Percentiles rank a stretch among this genome's conserved stretches.
These are phyloP conservation scores for Phengaris alcon DNA, from an alignment of 2,888 invertebrate genomes.

Conservation along the genomic window DNA sequence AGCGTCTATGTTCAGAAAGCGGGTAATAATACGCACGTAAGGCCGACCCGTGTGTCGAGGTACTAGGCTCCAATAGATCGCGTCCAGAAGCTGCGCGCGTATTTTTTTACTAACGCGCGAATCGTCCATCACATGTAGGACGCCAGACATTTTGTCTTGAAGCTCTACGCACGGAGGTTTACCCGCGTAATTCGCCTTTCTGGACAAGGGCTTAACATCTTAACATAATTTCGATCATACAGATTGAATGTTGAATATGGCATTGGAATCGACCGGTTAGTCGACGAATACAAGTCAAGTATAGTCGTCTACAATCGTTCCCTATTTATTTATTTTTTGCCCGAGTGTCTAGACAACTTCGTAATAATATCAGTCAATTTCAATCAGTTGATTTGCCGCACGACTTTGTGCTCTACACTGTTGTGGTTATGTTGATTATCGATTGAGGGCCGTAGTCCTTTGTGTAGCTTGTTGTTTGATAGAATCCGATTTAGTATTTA, in stretches of 20 bases:
- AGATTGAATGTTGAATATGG: neutral
- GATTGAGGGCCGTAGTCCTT: neutral
- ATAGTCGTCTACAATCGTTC: neutral
- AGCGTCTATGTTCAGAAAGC: no score
- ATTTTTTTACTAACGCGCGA: no score
- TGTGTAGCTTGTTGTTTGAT: neutral
- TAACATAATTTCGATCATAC: neutral
- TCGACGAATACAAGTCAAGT: neutral
- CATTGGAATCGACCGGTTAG: neutral
- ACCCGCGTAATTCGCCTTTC: no score
- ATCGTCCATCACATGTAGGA: no score
- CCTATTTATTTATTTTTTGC: neutral
- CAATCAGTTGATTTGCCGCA: neutral
- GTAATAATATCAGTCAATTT: slow-evolving; percentile 13
- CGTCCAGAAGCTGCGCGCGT: no score
- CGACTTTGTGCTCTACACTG: neutral
- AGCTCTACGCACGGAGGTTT: no score
- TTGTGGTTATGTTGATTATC: neutral
- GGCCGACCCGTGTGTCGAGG: no score
- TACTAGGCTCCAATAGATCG: no score
- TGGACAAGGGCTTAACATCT: no score
- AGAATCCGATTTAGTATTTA: no score
- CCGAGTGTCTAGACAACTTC: neutral
- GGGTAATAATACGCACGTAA: no score
- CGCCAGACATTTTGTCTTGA: no score